phyloP scores from a whole-genome alignment of 2,888 invertebrate genomes.

The Orthosia gracilis region DNA sequence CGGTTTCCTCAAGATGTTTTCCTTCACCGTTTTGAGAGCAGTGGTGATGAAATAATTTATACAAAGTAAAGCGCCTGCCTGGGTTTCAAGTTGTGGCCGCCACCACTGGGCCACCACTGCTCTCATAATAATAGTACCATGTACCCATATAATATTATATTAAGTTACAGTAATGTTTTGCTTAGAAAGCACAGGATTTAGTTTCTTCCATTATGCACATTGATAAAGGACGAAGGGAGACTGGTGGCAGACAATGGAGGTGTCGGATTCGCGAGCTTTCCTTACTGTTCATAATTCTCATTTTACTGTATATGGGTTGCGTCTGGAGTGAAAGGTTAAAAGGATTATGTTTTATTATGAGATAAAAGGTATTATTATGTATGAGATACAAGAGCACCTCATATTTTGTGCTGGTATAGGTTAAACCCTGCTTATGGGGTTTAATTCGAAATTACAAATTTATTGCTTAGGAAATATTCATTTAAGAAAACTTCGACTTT shows the following conservation, averaged over 20 bases:
- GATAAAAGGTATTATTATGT: neutral
- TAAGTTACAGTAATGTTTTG: slow-evolving; percentile 49
- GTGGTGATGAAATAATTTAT: no score
- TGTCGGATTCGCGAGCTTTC: slow-evolving; percentile 54
- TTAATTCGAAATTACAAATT: neutral
- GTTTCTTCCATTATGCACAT: slow-evolving; percentile 58
- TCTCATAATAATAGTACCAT: no score
- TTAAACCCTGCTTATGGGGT: neutral
- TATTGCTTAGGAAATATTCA: no score
- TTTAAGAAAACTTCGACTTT: no score
- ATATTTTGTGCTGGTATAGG: slow-evolving; percentile 8
- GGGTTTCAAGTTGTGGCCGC: no score
- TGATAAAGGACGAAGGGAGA: slow-evolving; percentile 42
- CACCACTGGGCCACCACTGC: no score
- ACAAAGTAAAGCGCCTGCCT: no score
- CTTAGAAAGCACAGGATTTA: slow-evolving; percentile 62
- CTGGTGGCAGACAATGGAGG: slow-evolving; percentile 50
- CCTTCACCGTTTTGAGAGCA: no score
- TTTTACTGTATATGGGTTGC: slow-evolving; percentile 12
- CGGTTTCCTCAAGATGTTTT: no score
- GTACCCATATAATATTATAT: slow-evolving; percentile 41
- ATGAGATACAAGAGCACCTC: neutral
- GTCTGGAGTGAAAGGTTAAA: slow-evolving; percentile 21
- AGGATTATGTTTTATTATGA: slow-evolving; percentile 28
- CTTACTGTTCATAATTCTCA: slow-evolving; percentile 16